phyloP scores from a whole-genome alignment of 53 echinoderm and acorn worm genomes.

The Echinarachnius parma region DNA sequence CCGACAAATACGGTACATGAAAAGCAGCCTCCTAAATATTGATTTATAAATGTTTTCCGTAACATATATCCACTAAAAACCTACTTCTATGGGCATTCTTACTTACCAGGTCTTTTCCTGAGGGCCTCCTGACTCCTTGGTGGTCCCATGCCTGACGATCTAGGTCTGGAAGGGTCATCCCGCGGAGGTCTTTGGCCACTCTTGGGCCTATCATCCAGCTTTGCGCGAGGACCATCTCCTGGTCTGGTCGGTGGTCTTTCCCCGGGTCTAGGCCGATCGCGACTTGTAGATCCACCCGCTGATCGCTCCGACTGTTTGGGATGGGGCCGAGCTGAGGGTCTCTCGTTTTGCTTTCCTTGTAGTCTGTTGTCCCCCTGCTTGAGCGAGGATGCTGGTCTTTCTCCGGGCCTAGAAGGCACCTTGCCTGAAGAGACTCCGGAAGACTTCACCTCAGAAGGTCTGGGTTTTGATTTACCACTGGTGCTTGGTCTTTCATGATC shows the following conservation, averaged over 20 bases:
- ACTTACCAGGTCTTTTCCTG: slow-evolving; percentile 40
- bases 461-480: too few species aligned
- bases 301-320: not conserved
- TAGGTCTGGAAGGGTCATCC: slow-evolving; percentile 19
- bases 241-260: slow-evolving; percentile 8
- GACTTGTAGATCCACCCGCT: not conserved
- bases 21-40: too few species aligned
- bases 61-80: too few species aligned
- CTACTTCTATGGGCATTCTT: too few species aligned
- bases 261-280: slow-evolving; percentile 1
- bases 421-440: too few species aligned
- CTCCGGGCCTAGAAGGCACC: not conserved
- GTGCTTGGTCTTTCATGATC: too few species aligned
- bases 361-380: not conserved
- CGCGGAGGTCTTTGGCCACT: not conserved
- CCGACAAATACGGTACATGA: too few species aligned
- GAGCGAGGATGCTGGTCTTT: not conserved
- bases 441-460: too few species aligned
- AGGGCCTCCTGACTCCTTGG: slow-evolving; percentile 8
- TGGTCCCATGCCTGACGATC: slow-evolving; percentile 25
- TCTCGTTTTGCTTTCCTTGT: not conserved
- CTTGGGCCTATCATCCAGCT: not conserved
- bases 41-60: too few species aligned
- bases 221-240: not conserved
- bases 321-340: not conserved